phyloP scores from a whole-genome alignment of 2,113 vertebrate genomes.

The Formicarius rufipectus region DNA sequence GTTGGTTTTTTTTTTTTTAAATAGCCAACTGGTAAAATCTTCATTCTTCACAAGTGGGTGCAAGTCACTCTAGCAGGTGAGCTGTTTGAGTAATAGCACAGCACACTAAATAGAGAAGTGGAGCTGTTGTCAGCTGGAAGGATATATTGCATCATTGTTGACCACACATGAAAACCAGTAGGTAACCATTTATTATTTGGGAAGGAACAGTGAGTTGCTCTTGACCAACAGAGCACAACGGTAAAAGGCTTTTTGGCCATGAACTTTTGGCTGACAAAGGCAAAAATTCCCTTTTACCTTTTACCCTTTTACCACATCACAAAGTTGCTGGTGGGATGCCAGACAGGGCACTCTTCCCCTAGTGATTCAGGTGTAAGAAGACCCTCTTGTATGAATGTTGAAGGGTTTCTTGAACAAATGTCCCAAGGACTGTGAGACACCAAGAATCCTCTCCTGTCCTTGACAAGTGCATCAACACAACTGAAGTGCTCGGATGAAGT shows the following conservation, averaged over 20 bases:
- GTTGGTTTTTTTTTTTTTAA: background rate
- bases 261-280: background rate
- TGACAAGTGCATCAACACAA: background rate
- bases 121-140: background rate
- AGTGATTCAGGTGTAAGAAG: background rate
- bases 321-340: background rate
- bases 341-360: background rate
- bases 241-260: background rate
- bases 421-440: background rate
- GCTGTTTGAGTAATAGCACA: background rate
- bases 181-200: background rate
- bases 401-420: background rate
- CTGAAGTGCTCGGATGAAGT: background rate
- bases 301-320: background rate
- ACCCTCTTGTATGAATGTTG: background rate
- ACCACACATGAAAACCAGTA: background rate
- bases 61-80: conserved; percentile 32
- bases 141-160: background rate
- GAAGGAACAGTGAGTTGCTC: background rate
- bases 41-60: conserved; percentile 42
- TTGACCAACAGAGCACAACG: background rate
- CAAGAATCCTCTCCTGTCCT: background rate
- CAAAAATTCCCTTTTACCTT: background rate
- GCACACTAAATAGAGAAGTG: background rate
- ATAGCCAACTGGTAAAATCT: conserved; percentile 48